These are phyloP conservation scores for Tetropium fuscum DNA, from an alignment of 2,888 invertebrate species.

Conservation along the genomic window DNA sequence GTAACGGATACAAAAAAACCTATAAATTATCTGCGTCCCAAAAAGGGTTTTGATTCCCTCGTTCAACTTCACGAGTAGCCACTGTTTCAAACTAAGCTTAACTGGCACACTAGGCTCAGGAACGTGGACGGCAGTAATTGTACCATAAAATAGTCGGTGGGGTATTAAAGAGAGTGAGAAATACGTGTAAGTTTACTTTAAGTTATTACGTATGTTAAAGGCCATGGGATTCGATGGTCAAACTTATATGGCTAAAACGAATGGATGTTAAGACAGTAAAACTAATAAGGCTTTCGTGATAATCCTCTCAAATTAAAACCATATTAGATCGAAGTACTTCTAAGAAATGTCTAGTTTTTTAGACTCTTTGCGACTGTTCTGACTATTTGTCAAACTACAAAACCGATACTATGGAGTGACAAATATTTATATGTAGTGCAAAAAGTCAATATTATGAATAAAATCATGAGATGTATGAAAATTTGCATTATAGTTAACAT, in stretches of 20 bases:
- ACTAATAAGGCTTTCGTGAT: neutral
- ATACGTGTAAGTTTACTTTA: constrained; percentile 27
- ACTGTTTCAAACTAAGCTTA: constrained; percentile 8
- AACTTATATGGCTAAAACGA: constrained; percentile 23
- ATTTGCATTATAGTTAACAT: too few relatives aligned
- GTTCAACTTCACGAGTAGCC: constrained; percentile 6
- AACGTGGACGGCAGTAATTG: constrained; percentile 22
- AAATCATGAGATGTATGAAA: too few relatives aligned
- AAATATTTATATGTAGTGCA: too few relatives aligned
- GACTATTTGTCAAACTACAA: neutral
- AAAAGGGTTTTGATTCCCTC: too few relatives aligned
- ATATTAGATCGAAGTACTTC: neutral
- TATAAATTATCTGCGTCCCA: too few relatives aligned
- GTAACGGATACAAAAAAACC: too few relatives aligned
- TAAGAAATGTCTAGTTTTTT: too few relatives aligned
- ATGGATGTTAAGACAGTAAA: neutral
- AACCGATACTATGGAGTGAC: neutral
- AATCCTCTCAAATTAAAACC: neutral
- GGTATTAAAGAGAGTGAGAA: constrained; percentile 30
- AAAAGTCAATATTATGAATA: too few relatives aligned
- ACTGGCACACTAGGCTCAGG: neutral
- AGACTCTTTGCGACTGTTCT: neutral
- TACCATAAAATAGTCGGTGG: constrained; percentile 29
- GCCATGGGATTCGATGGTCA: constrained; percentile 12
- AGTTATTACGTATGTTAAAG: constrained; percentile 29